Evolutionary conservation across 1,140 invertebrate species (phyloP).

Genomic region (Brachionus paranguensis): DNA sequence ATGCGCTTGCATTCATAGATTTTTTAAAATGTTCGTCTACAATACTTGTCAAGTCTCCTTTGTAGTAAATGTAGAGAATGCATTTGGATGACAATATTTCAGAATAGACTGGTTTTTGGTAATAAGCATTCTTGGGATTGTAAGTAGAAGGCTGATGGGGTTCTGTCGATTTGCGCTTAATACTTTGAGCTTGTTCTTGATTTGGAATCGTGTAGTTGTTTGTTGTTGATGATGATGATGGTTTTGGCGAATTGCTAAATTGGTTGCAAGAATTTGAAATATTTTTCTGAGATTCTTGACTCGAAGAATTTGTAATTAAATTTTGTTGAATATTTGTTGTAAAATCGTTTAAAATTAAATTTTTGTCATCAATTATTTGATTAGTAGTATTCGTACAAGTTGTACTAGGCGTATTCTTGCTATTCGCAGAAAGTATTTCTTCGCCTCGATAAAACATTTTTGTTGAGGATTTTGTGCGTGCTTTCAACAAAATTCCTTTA

Average conservation of each 20-base stretch:
- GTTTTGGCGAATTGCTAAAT: neutral
- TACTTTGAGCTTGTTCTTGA: slow-evolving; percentile 25
- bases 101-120: slow-evolving; percentile 26
- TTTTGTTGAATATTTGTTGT: slow-evolving; percentile 1
- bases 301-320: slow-evolving; percentile 14
- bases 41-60: slow-evolving; percentile 19
- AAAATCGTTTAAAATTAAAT: slow-evolving; percentile 37
- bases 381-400: neutral
- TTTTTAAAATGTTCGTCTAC: slow-evolving; percentile 39
- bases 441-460: slow-evolving; percentile 40
- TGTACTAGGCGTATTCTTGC: neutral
- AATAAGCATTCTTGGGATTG: slow-evolving; percentile 8
- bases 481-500: slow-evolving; percentile 25
- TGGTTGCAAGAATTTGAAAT: slow-evolving; percentile 21
- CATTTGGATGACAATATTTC: slow-evolving; percentile 33
- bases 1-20: neutral
- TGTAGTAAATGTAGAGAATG: slow-evolving; percentile 37
- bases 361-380: slow-evolving; percentile 35
- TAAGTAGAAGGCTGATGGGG: neutral
- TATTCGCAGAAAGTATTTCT: slow-evolving; percentile 12
- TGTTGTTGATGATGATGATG: neutral
- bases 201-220: slow-evolving; percentile 21
- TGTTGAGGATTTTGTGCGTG: slow-evolving; percentile 27
- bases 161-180: slow-evolving; percentile 11
- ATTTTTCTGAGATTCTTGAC: slow-evolving; percentile 32